These are phyloP conservation scores for Menidia menidia DNA, from an alignment of 2,797 vertebrate genomes.

Conservation along the genomic window DNA sequence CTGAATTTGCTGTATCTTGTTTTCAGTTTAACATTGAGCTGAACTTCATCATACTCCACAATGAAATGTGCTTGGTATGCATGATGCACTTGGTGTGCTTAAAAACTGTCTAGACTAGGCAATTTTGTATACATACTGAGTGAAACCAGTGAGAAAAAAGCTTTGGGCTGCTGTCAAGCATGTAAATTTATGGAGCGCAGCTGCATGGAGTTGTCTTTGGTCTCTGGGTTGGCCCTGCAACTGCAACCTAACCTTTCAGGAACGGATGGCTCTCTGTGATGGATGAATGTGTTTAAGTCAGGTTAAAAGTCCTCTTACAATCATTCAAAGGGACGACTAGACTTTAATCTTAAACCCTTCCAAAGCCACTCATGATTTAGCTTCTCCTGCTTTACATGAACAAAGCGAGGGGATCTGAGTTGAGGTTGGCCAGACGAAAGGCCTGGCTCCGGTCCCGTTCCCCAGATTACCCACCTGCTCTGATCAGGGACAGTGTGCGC, in stretches of 20 bases:
- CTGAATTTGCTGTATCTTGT: not conserved
- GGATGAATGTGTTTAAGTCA: constrained; percentile 67
- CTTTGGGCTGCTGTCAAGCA: constrained; percentile 62
- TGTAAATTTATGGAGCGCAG: constrained; percentile 82
- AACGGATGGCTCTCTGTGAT: constrained; percentile 56
- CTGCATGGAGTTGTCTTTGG: constrained; percentile 79
- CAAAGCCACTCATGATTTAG: constrained; percentile 43
- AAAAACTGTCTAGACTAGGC: constrained; percentile 1
- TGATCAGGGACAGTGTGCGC: constrained; percentile 37
- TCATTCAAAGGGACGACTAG: constrained; percentile 43
- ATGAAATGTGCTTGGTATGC: constrained; percentile 42
- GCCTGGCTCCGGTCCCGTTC: constrained; percentile 53
- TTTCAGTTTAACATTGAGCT: constrained; percentile 15
- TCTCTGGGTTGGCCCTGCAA: constrained; percentile 62
- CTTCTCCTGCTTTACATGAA: constrained; percentile 54
- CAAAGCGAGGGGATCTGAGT: constrained; percentile 61
- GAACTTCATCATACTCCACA: constrained; percentile 6
- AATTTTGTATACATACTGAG: constrained; percentile 23
- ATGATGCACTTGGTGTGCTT: not conserved
- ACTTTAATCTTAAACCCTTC: constrained; percentile 65
- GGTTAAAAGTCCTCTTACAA: constrained; percentile 74
- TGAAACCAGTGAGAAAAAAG: constrained; percentile 46
- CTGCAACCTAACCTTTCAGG: constrained; percentile 73
- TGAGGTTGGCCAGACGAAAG: constrained; percentile 49
- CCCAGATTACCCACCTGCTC: constrained; percentile 66